These are phyloP conservation scores for Choristoneura fumiferana DNA, from an alignment of 1,140 invertebrate genomes.

Conservation along the genomic window DNA sequence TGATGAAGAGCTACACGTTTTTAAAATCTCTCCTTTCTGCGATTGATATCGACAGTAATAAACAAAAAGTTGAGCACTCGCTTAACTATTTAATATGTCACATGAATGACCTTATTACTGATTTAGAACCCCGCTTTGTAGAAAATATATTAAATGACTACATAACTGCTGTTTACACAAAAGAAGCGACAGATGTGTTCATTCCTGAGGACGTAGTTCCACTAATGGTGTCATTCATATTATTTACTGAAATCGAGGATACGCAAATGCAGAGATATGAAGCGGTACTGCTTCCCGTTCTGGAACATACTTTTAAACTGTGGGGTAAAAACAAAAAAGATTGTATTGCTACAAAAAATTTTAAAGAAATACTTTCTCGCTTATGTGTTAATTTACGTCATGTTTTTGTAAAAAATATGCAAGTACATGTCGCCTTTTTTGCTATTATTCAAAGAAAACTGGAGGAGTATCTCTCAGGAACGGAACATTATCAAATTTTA, in stretches of 20 bases:
- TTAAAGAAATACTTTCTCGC: constrained; percentile 20
- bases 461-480: constrained; percentile 28
- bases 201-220: constrained; percentile 19
- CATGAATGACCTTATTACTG: constrained; percentile 37
- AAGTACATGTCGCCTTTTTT: constrained; percentile 43
- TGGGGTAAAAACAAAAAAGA: constrained; percentile 28
- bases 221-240: constrained; percentile 39
- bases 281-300: constrained; percentile 35
- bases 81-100: constrained; percentile 27
- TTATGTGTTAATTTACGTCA: constrained; percentile 28
- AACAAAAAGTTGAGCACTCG: constrained; percentile 16
- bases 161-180: constrained; percentile 32
- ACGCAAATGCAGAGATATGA: constrained; percentile 41
- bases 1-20: constrained; percentile 45
- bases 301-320: constrained; percentile 29
- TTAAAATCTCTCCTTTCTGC: constrained; percentile 32
- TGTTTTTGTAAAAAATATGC: constrained; percentile 33
- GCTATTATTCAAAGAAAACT: constrained; percentile 37
- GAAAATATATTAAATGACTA: constrained; percentile 34
- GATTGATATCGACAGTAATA: constrained; percentile 26
- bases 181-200: constrained; percentile 10
- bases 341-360: constrained; percentile 14
- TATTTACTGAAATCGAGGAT: constrained; percentile 34
- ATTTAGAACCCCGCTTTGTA: constrained; percentile 41
- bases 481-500: constrained; percentile 44